Base-by-base conservation (phyloP, 1,140 invertebrate genomes). In the Octopus sinensis region DNA sequence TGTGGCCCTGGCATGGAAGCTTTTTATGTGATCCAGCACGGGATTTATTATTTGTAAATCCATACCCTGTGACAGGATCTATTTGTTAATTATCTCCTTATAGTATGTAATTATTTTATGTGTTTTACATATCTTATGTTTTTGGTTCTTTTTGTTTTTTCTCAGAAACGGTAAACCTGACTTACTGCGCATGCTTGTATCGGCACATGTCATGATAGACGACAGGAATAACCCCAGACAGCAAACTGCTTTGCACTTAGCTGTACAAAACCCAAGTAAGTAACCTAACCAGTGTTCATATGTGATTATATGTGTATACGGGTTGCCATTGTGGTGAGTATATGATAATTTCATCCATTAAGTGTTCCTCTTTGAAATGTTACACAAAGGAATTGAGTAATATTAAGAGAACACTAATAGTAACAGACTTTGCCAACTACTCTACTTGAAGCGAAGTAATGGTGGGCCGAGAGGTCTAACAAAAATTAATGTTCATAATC, bases 191-290 rank as follows among this genome's bases (percentile, higher is more conserved):
- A 68, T 78, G 73, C 81, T 89, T 53, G 82, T 91, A 9, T 81
- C 85, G 23, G 84, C 84, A 80, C 87, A 89, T 51, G 86, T 87
- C 9, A 81, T 88, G 82, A 84, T 89, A 5, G 88, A 90, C 80
- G 83, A 83, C 4, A 76, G 78, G n/a, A 90, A 91, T 83, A 85
- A 86, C 71, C 82, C 88, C 68, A 86, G 80, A 7, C 82, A 85
- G 4, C 73, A 87, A 80, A 91, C 90, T 9, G 86, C 91, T 51
- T 84, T 92, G 12, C 91, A 92, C 85, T 84, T 83, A 43, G 84
- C 82, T 81, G 86, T 84, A 7, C 78, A 83, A 17, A 82, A 84
- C 77, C 82, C 82, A 83, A 80, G 85, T 87, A 81, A 81, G 82
- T 79, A 76, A 78, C 13, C 13, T 79, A 76, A 78, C 13, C 13